These are phyloP conservation scores for Aphaenogaster ashmeadi DNA, from an alignment of 1,140 invertebrate species.

Conservation along the genomic window DNA sequence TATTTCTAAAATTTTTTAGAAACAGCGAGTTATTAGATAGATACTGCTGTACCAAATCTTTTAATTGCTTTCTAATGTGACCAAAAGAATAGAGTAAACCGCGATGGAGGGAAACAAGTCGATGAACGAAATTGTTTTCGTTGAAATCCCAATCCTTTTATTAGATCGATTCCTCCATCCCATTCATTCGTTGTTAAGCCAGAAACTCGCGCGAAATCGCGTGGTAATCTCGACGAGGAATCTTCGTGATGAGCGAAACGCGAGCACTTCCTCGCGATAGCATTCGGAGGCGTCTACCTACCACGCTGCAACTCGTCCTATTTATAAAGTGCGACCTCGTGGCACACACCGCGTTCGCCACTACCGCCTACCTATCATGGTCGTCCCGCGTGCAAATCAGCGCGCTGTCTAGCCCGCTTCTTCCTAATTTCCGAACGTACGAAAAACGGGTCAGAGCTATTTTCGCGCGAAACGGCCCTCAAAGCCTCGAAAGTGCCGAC, in stretches of 20 bases:
- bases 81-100: neutral
- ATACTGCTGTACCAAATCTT: neutral
- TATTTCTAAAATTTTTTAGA: neutral
- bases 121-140: neutral
- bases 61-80: neutral
- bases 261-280: conserved; percentile 61
- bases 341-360: conserved; percentile 49
- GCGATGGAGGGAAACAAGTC: neutral
- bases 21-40: neutral
- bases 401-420: conserved; percentile 64
- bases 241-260: conserved; percentile 38
- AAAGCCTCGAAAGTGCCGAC: conserved; percentile 56
- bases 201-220: neutral
- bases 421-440: conserved; percentile 72
- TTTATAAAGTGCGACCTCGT: conserved; percentile 75
- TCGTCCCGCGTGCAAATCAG: conserved; percentile 72
- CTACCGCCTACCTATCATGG: conserved; percentile 72
- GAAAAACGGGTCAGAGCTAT: conserved; percentile 76
- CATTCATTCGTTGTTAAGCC: conserved; percentile 6
- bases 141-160: neutral
- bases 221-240: conserved; percentile 49
- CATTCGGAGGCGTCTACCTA: conserved; percentile 36
- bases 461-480: conserved; percentile 73
- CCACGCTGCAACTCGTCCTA: conserved; percentile 67
- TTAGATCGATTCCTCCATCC: neutral